Conservation (phyloP, 2,797 vertebrate species). For the Squalus acanthias region DNA sequence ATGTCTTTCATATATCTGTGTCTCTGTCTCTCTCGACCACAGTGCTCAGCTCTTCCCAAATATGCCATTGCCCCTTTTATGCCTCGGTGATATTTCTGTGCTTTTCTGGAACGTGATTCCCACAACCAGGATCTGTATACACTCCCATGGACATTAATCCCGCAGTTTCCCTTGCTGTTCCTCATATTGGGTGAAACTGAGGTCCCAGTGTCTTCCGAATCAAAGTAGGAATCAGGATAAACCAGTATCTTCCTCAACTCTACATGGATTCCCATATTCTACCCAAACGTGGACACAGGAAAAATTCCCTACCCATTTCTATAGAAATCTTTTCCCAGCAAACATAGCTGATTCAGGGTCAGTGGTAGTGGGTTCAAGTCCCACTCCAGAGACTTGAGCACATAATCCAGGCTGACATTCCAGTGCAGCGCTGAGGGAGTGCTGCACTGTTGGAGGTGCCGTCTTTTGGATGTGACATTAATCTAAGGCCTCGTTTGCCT, state of each 20-base stretch:
- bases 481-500: neutral
- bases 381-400: neutral
- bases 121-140: neutral
- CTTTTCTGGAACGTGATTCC: neutral
- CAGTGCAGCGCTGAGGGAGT: neutral
- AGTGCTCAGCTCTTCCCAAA: neutral
- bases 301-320: neutral
- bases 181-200: neutral
- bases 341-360: neutral
- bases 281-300: neutral
- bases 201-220: neutral
- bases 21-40: neutral
- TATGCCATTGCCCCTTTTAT: neutral
- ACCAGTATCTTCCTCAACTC: neutral
- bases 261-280: neutral
- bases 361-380: neutral
- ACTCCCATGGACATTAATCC: neutral
- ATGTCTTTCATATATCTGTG: neutral
- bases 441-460: neutral
- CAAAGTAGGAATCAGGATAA: neutral
- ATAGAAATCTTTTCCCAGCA: neutral
- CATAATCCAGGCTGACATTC: neutral
- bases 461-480: neutral
- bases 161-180: neutral
- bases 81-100: neutral